phyloP scores from a whole-genome alignment of 2,888 invertebrate genomes.

The Pemphredon lugubris region DNA sequence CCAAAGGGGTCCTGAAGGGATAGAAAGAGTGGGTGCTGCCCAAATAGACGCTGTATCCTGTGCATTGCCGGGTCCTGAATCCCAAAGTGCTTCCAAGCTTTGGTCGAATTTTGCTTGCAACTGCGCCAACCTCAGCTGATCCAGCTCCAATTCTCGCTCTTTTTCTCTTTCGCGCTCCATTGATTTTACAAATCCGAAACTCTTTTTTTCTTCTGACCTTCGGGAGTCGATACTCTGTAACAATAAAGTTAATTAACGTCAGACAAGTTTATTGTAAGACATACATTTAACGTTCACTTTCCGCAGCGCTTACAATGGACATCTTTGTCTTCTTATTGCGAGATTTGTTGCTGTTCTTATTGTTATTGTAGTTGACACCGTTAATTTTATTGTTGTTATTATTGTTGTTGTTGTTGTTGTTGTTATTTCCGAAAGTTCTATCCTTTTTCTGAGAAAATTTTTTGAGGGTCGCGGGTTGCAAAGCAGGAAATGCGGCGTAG shows the following conservation, averaged over 20 bases:
- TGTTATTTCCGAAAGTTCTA: slow-evolving; percentile 69
- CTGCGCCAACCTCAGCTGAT: slow-evolving; percentile 83
- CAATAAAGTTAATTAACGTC: background rate
- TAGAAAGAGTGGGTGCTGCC: slow-evolving; percentile 79
- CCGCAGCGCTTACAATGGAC: slow-evolving; percentile 72
- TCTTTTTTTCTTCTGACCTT: slow-evolving; percentile 72
- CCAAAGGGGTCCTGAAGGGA: slow-evolving; percentile 78
- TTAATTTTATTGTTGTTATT: slow-evolving; percentile 69
- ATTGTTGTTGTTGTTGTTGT: slow-evolving; percentile 62
- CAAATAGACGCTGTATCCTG: slow-evolving; percentile 78
- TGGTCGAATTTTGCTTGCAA: slow-evolving; percentile 87
- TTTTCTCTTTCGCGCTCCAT: slow-evolving; percentile 77
- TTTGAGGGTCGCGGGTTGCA: slow-evolving; percentile 80
- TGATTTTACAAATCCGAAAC: slow-evolving; percentile 77
- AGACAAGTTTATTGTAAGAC: background rate
- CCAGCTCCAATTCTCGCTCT: slow-evolving; percentile 77
- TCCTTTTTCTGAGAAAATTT: slow-evolving; percentile 75
- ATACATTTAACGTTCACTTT: background rate
- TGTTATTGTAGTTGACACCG: slow-evolving; percentile 69
- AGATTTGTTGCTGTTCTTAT: slow-evolving; percentile 68
- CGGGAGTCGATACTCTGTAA: slow-evolving; percentile 70
- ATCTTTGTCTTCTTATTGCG: slow-evolving; percentile 76
- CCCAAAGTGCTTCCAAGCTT: slow-evolving; percentile 87
- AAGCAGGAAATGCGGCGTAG: slow-evolving; percentile 89
- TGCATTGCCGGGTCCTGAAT: slow-evolving; percentile 81